phyloP scores from a whole-genome alignment of 2,113 vertebrate species.

The Anoura caudifer region DNA sequence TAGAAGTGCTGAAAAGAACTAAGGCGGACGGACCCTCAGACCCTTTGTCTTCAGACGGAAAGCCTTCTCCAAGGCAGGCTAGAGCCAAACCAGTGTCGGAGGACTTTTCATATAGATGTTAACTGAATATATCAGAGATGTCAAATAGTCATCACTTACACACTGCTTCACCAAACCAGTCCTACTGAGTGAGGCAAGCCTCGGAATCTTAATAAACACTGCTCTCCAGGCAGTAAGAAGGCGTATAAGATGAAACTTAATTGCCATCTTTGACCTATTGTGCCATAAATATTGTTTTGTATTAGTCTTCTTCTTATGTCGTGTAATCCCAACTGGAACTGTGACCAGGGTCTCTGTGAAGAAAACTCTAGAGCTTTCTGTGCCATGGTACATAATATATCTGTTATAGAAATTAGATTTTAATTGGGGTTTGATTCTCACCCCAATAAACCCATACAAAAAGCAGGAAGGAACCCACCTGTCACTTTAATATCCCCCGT shows the following conservation, averaged over 20 bases:
- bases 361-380: background rate
- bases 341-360: background rate
- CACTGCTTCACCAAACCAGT: background rate
- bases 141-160: background rate
- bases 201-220: background rate
- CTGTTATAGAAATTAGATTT: background rate
- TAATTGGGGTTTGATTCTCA: background rate
- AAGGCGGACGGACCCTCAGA: background rate
- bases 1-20: background rate
- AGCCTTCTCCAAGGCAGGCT: background rate
- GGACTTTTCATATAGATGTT: background rate
- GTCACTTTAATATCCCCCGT: slow-evolving; percentile 75
- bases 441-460: rapidly evolving
- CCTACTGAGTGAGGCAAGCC: background rate
- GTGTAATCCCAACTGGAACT: background rate
- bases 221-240: background rate
- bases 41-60: background rate
- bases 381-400: background rate
- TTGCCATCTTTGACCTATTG: background rate
- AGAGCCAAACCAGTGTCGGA: background rate
- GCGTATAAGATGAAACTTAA: background rate
- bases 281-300: background rate
- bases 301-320: background rate
- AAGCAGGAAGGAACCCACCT: slow-evolving; percentile 64
- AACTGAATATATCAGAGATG: background rate